phyloP scores from a whole-genome alignment of 2,888 invertebrate genomes.

The Gordius sp. region DNA sequence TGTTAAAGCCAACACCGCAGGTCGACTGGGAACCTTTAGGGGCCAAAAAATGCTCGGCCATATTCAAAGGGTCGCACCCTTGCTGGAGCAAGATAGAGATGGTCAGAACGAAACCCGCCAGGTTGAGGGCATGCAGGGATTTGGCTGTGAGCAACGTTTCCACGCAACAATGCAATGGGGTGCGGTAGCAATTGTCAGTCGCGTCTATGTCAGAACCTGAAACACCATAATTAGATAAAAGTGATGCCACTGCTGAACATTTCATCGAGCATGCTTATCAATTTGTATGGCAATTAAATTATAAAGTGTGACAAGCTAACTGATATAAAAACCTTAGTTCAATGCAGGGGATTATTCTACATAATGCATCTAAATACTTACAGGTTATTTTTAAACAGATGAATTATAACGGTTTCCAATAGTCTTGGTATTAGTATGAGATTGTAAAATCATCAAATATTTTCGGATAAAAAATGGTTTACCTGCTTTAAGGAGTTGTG shows the following conservation, averaged over 20 bases:
- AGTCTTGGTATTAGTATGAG: too few species aligned
- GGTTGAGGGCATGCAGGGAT: neutral
- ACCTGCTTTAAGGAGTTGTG: constrained; percentile 18
- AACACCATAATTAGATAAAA: constrained; percentile 20
- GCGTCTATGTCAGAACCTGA: constrained; percentile 18
- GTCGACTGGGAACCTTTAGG: neutral
- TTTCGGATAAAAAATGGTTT: too few species aligned
- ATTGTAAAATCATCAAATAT: too few species aligned
- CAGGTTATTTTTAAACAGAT: too few species aligned
- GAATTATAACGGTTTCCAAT: too few species aligned
- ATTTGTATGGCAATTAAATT: too few species aligned
- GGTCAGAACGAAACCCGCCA: neutral
- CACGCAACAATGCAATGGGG: constrained; percentile 20
- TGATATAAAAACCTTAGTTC: too few species aligned
- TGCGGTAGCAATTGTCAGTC: constrained; percentile 19
- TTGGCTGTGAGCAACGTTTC: constrained; percentile 17
- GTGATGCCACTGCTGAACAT: too few species aligned
- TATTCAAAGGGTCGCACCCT: constrained; percentile 29
- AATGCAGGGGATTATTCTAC: too few species aligned
- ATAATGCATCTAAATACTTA: too few species aligned
- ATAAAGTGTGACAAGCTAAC: too few species aligned
- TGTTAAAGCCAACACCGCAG: constrained; percentile 2
- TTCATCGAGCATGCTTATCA: too few species aligned
- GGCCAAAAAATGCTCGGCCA: constrained; percentile 21
- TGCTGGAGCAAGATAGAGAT: neutral